Evolutionary conservation across 2,888 invertebrate species (phyloP), one percentile per base, ranked within the genome.

Genomic region (Rhimphoctona megacephalus): DNA sequence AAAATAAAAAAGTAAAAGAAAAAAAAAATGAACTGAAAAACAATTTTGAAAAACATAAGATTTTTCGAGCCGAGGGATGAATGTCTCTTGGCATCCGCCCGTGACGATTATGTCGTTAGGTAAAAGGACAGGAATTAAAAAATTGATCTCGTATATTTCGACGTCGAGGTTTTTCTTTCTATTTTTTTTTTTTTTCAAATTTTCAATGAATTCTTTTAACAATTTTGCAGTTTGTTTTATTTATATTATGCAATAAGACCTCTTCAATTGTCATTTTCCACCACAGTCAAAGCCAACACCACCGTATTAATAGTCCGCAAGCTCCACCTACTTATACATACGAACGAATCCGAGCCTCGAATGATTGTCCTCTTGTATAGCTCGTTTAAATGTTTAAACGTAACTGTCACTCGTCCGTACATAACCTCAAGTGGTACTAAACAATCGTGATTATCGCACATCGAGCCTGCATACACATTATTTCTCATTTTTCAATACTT

Each of bases 91-190:
- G 72, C 70, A 81, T 81, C 77, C 49, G 74, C 17, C 49, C 76
- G 54, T 46, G 76, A 66, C 77, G 17, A 77, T 85, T 85, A 85
- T 81, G 81, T 85, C 81, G 72, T 85, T 81, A 81, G 49, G 76
- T 72, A 77, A 70, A 43, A 33, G 19, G 25, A 66, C n/a, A 17
- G 49, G 36, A 54, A 81, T 22, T 19, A 19, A 25, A 22, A 11
- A 9, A 66, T 1, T 52, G 25, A 52, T 11, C 39, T 52, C 46
- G 36, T 39, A n/a, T 49, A 67, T 25, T 8, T 36, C 33, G 8
- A 14, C 33, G 17, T 66, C 19, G 4, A 17, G 64, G 36, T 77
- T 54, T 73, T 14, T n/a, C 6, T 57, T 17, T 7, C 22, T 2
- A 33, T 54, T 19, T n/a, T 49, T 25, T n/a, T n/a, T n/a, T n/a